phyloP scores from a whole-genome alignment of 2,113 vertebrate genomes.

The Benitochromis conjunctus region DNA sequence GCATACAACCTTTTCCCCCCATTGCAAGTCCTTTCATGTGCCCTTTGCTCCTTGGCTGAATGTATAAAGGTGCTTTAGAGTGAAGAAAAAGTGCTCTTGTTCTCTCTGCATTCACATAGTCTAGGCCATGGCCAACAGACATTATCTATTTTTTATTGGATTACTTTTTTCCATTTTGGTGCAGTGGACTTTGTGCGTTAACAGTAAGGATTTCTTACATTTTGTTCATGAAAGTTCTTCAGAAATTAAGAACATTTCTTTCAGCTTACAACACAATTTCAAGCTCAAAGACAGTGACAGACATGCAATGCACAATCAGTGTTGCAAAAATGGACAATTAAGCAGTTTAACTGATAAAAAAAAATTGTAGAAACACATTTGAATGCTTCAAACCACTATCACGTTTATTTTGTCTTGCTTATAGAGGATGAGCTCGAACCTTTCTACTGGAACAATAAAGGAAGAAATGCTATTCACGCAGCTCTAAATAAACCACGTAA shows the following conservation, averaged over 20 bases:
- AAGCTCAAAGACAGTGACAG: neutral
- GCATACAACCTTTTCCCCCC: neutral
- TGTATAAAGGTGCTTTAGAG: constrained; percentile 34
- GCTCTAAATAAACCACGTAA: constrained; percentile 66
- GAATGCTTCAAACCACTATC: neutral
- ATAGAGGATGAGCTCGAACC: constrained; percentile 67
- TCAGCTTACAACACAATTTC: neutral
- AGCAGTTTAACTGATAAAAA: neutral
- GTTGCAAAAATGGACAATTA: neutral
- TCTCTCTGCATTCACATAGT: neutral
- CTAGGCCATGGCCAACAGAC: constrained; percentile 48
- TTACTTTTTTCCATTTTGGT: constrained; percentile 53
- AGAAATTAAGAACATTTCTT: neutral
- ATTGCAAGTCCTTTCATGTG: neutral
- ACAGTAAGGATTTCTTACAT: constrained; percentile 54
- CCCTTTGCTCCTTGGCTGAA: constrained; percentile 54
- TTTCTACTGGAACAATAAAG: constrained; percentile 75
- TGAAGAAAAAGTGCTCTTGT: neutral
- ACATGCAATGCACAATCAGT: neutral
- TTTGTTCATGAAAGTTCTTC: neutral
- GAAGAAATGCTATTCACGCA: constrained; percentile 43
- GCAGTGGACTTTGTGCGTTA: neutral
- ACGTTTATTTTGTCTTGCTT: neutral
- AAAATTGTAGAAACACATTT: neutral
- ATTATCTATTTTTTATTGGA: constrained; percentile 20